A percentile compares a stretch with the other conserved stretches of the same genome.
phyloP scores from a whole-genome alignment of 2,888 invertebrate genomes.

The Drosophila histrio region DNA sequence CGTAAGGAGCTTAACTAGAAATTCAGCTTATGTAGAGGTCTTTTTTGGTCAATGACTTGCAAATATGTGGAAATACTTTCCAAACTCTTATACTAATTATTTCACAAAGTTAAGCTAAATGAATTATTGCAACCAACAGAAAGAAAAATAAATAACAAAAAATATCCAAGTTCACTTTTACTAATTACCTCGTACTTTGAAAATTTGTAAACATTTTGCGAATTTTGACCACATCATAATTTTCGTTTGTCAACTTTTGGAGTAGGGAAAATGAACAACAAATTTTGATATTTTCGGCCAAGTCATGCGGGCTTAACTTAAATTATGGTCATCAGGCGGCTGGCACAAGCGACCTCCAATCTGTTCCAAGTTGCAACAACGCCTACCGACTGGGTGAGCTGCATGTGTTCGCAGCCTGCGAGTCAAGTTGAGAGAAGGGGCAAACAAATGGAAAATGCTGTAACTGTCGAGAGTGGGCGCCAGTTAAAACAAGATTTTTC shows the following conservation, averaged over 20 bases:
- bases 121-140: constrained; percentile 1
- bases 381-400: constrained; percentile 17
- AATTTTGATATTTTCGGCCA: constrained; percentile 16
- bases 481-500: constrained; percentile 64
- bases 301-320: constrained; percentile 23
- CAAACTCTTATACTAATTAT: constrained; percentile 42
- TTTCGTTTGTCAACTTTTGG: constrained; percentile 65
- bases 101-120: constrained; percentile 34
- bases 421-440: not conserved
- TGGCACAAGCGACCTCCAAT: constrained; percentile 27
- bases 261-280: constrained; percentile 1
- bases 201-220: constrained; percentile 39
- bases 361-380: constrained; percentile 40
- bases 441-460: constrained; percentile 40
- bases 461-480: constrained; percentile 25
- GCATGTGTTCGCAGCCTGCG: not conserved
- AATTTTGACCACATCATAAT: constrained; percentile 57
- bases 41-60: constrained; percentile 7
- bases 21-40: too few species aligned
- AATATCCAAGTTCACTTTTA: constrained; percentile 31
- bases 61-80: constrained; percentile 35
- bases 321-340: constrained; percentile 40
- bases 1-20: constrained; percentile 11
- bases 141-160: not conserved
- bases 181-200: constrained; percentile 43